Base-by-base conservation (phyloP, 2,797 vertebrate species). In the Percopsis omiscomaycus region DNA sequence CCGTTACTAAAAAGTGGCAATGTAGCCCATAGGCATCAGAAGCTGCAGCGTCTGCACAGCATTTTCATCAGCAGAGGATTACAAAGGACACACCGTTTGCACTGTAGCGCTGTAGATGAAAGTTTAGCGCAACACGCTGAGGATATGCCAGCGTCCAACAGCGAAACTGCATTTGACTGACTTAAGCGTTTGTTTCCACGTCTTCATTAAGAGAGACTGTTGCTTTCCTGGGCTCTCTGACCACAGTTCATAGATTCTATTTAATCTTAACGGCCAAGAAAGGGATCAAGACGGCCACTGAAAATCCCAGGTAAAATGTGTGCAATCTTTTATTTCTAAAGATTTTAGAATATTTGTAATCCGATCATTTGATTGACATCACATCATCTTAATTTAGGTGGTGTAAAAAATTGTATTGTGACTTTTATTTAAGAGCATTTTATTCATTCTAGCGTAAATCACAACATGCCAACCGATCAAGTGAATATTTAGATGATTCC, bases 281-380 rank as follows among this genome's bases (percentile, higher is more conserved):
- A 73, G 69, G 75, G 78, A 83, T 6, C 28, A 68, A 47, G 50
- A 69, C 61, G 3, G 45, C 71, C 74, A 77, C 61, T 13, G 62
- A 60, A 75, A 61, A 85, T 73, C 69, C 75, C 88, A 90, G 89
- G 89, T 91, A 84, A 84, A 79, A 72, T 50, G 22, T n/a, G 27
- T 66, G 5, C 56, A 12, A 42, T 13, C 6, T 28, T 10, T 5
- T 57, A 37, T 61, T 50, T 55, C 14, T 15, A 16, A 15, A 55
- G 42, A 16, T 64, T 55, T 29, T 52, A 11, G 50, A 22, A 4
- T 52, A 42, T 5, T 16, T 46, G 46, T 13, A 28, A 59, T 9
- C 5, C 16, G 9, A 16, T 45, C 11, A 32, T 57, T 42, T 45
- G 1, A 12, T 1, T 48, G 3, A 42, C 3, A 12, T 55, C 12